phyloP scores from a whole-genome alignment of 23 tunicate genomes.

The Styela plicata region DNA sequence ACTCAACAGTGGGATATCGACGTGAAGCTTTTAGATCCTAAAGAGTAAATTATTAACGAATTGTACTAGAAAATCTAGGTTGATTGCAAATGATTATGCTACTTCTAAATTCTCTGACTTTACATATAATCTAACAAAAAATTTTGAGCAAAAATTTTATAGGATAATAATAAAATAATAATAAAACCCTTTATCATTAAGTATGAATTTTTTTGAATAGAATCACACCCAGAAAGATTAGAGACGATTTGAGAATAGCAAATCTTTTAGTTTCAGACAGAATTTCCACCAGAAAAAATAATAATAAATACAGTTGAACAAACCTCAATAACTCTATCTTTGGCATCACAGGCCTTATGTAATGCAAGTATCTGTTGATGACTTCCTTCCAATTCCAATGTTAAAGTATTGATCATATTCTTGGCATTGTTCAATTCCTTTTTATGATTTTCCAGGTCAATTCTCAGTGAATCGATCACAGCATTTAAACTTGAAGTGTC shows the following conservation, averaged over 20 bases:
- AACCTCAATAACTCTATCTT: slow-evolving; percentile 25
- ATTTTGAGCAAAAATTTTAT: no score
- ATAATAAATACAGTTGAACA: background rate
- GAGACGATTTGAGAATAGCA: no score
- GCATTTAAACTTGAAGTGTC: slow-evolving; percentile 16
- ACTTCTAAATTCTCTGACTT: no score
- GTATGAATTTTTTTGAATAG: no score
- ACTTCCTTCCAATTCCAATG: background rate
- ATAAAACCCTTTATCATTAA: no score
- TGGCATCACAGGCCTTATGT: slow-evolving; percentile 14
- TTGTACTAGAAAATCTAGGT: no score
- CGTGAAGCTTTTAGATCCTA: slow-evolving; percentile 7
- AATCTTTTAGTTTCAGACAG: no score
- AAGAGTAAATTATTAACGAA: background rate
- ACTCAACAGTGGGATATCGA: slow-evolving; percentile 11
- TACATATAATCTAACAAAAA: no score
- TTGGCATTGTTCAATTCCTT: slow-evolving; percentile 25
- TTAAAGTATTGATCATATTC: background rate
- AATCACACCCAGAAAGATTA: no score
- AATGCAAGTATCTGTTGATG: slow-evolving; percentile 3
- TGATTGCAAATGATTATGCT: no score
- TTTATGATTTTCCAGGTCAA: slow-evolving; percentile 18
- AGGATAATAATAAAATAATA: no score
- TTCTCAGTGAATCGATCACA: slow-evolving; percentile 3
- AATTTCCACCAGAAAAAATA: background rate